Evolutionary conservation across 1,140 invertebrate genomes (phyloP).

Genomic region (Riptortus pedestris): DNA sequence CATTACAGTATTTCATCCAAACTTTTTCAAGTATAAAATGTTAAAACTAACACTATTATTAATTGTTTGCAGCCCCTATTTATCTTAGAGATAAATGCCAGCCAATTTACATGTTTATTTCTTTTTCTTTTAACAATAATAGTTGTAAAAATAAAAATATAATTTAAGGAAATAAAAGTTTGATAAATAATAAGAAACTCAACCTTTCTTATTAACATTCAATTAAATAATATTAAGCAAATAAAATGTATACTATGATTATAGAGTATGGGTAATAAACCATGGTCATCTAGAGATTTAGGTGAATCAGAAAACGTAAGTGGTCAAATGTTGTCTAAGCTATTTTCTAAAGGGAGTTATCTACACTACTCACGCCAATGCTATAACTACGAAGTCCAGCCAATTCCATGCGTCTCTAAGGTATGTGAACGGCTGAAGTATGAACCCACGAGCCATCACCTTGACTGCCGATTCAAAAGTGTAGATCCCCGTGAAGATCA

Average conservation of each 20-base stretch:
- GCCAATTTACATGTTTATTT: too few relatives aligned
- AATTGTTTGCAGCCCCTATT: conserved; percentile 2
- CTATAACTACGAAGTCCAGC: conserved; percentile 99
- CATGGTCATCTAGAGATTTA: not conserved
- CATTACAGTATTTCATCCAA: not conserved
- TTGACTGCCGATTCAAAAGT: conserved; percentile 97
- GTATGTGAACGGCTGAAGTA: conserved; percentile 97
- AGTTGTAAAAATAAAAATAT: not conserved
- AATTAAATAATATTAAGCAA: conserved; percentile 14
- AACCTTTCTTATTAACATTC: conserved; percentile 22
- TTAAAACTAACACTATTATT: not conserved
- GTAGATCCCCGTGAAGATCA: conserved; percentile 99
- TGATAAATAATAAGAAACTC: conserved; percentile 1
- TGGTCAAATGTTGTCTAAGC: conserved; percentile 2
- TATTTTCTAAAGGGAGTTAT: conserved; percentile 19
- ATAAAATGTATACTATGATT: not conserved
- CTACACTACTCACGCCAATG: conserved; percentile 87
- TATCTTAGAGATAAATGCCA: not conserved
- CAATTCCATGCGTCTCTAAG: conserved; percentile 99
- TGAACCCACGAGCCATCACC: conserved; percentile 97
- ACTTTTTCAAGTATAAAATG: not conserved
- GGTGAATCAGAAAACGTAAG: conserved; percentile 1
- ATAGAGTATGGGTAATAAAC: not conserved
- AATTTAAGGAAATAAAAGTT: not conserved
- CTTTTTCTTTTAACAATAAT: too few relatives aligned